These are phyloP conservation scores for Drosophila repletoides DNA, from an alignment of 1,140 invertebrate species.

Conservation along the genomic window DNA sequence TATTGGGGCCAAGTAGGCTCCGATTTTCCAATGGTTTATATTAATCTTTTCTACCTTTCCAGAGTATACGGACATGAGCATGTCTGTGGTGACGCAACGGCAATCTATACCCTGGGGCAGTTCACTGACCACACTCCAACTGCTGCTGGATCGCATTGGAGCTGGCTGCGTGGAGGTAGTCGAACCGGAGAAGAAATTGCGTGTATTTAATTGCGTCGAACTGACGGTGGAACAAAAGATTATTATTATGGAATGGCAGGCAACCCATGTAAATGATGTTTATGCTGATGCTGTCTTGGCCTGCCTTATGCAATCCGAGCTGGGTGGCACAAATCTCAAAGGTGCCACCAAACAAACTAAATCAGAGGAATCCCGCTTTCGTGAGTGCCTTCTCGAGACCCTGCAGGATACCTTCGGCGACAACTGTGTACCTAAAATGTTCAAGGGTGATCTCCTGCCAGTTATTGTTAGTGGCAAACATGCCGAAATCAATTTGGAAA, in stretches of 20 bases:
- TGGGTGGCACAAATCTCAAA: slow-evolving; percentile 85
- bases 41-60: background rate
- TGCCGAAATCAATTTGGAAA: slow-evolving; percentile 93
- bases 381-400: slow-evolving; percentile 96
- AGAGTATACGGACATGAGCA: slow-evolving; percentile 98
- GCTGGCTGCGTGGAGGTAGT: slow-evolving; percentile 90
- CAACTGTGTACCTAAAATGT: slow-evolving; percentile 96
- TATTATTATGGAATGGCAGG: slow-evolving; percentile 95
- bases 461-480: slow-evolving; percentile 93
- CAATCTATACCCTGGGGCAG: slow-evolving; percentile 94
- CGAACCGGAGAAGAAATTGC: slow-evolving; percentile 87
- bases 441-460: slow-evolving; percentile 94
- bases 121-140: slow-evolving; percentile 89
- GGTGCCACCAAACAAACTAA: slow-evolving; percentile 85
- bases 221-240: slow-evolving; percentile 92
- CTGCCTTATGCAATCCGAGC: slow-evolving; percentile 90
- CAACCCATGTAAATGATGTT: slow-evolving; percentile 98
- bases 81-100: slow-evolving; percentile 95
- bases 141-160: slow-evolving; percentile 90
- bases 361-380: slow-evolving; percentile 93
- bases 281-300: slow-evolving; percentile 97
- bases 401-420: slow-evolving; percentile 97
- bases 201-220: slow-evolving; percentile 91
- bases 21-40: no score
- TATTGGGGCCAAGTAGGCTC: background rate